Evolutionary conservation across 2,888 invertebrate genomes (phyloP).

Genomic region (Pterobdella sp.): DNA sequence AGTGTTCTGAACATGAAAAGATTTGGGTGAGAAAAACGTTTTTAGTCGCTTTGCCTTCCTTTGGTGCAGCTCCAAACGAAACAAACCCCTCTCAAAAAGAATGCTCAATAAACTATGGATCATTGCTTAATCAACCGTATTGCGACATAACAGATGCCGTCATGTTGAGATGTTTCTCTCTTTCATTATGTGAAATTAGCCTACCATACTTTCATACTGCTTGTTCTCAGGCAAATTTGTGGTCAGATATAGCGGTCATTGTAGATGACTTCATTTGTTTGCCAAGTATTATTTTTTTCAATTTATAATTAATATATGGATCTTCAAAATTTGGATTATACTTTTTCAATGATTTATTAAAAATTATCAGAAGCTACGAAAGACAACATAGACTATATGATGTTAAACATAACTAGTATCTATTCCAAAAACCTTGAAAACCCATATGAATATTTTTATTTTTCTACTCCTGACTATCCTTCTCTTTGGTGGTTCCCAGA

Average conservation of each 20-base stretch:
- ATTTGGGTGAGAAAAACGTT: not conserved
- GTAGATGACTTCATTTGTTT: not conserved
- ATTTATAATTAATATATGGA: not conserved
- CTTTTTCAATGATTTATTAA: not conserved
- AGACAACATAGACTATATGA: not conserved
- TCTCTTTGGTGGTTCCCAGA: not conserved
- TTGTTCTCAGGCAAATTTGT: not conserved
- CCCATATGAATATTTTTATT: not conserved
- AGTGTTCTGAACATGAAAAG: not conserved
- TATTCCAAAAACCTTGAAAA: not conserved
- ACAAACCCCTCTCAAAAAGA: not conserved
- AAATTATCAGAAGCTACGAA: not conserved
- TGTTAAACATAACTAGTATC: not conserved
- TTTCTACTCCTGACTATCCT: not conserved
- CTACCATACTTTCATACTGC: not conserved
- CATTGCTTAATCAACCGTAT: not conserved
- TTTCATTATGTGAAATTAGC: not conserved
- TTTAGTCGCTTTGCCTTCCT: not conserved
- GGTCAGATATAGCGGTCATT: not conserved
- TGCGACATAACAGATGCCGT: conserved; percentile 2
- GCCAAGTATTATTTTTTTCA: not conserved
- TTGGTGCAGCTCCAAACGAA: not conserved
- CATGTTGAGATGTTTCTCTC: not conserved
- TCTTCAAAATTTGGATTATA: not conserved
- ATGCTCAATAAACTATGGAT: not conserved